phyloP scores from a whole-genome alignment of 2,888 invertebrate genomes.

The Leptopilina drosophilae region DNA sequence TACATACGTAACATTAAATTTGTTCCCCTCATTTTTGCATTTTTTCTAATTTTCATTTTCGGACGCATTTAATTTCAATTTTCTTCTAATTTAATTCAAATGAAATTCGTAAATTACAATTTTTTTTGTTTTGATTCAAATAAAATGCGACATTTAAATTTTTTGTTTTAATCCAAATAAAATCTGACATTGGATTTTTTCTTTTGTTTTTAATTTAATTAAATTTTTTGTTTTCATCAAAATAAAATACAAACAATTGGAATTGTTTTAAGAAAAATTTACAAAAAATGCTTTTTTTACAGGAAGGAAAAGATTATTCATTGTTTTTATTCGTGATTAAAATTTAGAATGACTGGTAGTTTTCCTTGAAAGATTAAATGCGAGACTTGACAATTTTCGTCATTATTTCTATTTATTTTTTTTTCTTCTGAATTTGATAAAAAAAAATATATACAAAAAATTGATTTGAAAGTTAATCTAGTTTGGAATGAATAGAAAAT shows the following conservation, averaged over 20 bases:
- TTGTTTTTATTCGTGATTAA: neutral
- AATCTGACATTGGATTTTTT: neutral
- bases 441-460: neutral
- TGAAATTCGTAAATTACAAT: too few species aligned
- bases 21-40: neutral
- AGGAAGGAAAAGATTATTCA: neutral
- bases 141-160: too few species aligned
- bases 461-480: neutral
- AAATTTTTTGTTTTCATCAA: too few species aligned
- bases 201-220: too few species aligned
- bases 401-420: neutral
- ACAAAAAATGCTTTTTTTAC: neutral
- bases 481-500: neutral
- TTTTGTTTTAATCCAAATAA: too few species aligned
- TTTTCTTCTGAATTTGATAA: neutral
- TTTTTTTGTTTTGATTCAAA: too few species aligned
- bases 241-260: too few species aligned
- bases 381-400: constrained; percentile 23
- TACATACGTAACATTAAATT: neutral
- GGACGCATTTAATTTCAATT: too few species aligned
- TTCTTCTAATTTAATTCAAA: too few species aligned
- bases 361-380: neutral
- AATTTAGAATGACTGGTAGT: neutral
- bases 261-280: too few species aligned
- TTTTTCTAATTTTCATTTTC: neutral